Percentiles rank a stretch among this genome's conserved stretches.
Conservation (phyloP, 2,888 invertebrate species). For the Himalopsyche anomala region DNA sequence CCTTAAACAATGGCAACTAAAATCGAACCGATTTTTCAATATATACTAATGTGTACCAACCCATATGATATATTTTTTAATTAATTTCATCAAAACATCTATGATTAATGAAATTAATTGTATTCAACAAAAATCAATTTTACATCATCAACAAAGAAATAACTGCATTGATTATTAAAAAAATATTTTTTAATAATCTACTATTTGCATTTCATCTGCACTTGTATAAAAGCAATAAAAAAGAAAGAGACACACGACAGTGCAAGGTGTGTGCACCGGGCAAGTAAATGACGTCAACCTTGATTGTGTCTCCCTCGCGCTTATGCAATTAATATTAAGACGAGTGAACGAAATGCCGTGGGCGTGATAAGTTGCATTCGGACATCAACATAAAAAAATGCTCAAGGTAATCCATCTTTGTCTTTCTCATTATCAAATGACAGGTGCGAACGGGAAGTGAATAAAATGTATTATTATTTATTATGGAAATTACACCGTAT, state of each 20-base stretch:
- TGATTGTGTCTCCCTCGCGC: constrained; percentile 4
- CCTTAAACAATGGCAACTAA: no score
- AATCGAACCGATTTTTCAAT: no score
- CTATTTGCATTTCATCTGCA: background rate
- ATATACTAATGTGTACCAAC: no score
- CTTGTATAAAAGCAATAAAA: background rate
- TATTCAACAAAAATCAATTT: background rate
- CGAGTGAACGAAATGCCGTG: background rate
- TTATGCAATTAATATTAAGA: background rate
- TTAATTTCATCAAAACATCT: no score
- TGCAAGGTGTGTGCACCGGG: constrained; percentile 24
- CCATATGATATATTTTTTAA: no score
- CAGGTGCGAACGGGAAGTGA: constrained; percentile 36
- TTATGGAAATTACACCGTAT: background rate
- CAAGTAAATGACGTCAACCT: constrained; percentile 36
- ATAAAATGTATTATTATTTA: constrained; percentile 27
- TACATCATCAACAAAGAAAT: constrained; percentile 5
- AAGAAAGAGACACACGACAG: background rate
- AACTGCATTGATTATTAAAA: constrained; percentile 7
- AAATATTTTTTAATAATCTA: background rate
- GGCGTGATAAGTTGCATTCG: constrained; percentile 43
- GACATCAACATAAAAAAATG: constrained; percentile 34
- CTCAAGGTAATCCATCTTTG: constrained; percentile 40
- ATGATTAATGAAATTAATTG: no score
- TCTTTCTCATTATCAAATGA: constrained; percentile 40